Conservation (phyloP, 2,113 vertebrate species). For the Alosa alosa region DNA sequence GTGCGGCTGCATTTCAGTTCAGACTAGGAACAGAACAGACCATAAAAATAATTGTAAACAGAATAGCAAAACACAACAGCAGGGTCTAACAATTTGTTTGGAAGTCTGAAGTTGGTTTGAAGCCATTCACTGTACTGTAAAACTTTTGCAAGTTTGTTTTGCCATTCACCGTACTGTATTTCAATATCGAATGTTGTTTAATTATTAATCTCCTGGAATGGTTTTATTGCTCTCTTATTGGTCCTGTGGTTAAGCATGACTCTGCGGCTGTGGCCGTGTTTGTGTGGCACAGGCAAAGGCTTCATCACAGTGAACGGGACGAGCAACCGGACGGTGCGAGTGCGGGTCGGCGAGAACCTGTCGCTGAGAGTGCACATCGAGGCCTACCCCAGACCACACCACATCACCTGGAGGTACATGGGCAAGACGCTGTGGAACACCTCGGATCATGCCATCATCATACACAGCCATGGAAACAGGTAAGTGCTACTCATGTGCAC, state of each 20-base stretch:
- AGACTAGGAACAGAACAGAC: too few species aligned
- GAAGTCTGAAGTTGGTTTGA: too few species aligned
- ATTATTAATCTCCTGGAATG: too few species aligned
- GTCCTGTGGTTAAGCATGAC: background rate
- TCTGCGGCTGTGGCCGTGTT: conserved; percentile 11
- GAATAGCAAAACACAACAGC: too few species aligned
- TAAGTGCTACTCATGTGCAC: conserved; percentile 62
- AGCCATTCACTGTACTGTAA: too few species aligned
- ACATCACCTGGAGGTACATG: conserved; percentile 83
- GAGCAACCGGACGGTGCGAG: conserved; percentile 78
- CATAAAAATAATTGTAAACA: too few species aligned
- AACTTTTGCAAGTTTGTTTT: too few species aligned
- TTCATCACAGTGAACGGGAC: conserved; percentile 78
- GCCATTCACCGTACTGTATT: too few species aligned
- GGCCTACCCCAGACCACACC: conserved; percentile 81
- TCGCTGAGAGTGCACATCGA: conserved; percentile 80
- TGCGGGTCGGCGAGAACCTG: conserved; percentile 88
- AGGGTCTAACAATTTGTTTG: too few species aligned
- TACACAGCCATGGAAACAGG: conserved; percentile 75
- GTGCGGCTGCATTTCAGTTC: too few species aligned
- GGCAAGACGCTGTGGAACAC: conserved; percentile 78
- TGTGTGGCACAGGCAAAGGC: conserved; percentile 77
- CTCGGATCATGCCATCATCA: conserved; percentile 83
- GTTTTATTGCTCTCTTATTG: background rate
- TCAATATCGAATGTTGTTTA: too few species aligned